Evolutionary conservation across 2,888 invertebrate species (phyloP).

Genomic region (Diaphora mendica): DNA sequence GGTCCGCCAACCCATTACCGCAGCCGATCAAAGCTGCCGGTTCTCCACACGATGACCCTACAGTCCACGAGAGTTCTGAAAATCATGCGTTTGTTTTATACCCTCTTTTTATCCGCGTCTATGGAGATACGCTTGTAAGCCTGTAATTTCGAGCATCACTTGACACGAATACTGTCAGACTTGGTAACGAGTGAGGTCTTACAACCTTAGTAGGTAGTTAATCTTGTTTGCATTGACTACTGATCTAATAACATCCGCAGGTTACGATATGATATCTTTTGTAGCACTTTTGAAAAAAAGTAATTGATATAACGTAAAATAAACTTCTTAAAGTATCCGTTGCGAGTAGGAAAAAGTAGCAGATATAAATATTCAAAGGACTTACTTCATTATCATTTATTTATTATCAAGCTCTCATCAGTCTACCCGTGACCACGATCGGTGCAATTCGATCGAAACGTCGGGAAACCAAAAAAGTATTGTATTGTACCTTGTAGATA

Average conservation of each 20-base stretch:
- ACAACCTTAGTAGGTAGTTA: slow-evolving; percentile 39
- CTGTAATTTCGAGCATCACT: slow-evolving; percentile 46
- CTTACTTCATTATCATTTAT: neutral
- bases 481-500: no score
- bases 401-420: no score
- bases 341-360: neutral
- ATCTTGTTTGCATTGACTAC: slow-evolving; percentile 51
- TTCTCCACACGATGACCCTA: slow-evolving; percentile 67
- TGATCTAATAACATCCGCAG: slow-evolving; percentile 64
- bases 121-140: slow-evolving; percentile 31
- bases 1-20: slow-evolving; percentile 72
- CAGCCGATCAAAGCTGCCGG: slow-evolving; percentile 76
- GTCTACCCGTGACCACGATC: no score
- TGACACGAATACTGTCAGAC: slow-evolving; percentile 30
- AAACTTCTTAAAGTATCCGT: neutral
- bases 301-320: slow-evolving; percentile 33
- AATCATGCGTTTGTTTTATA: slow-evolving; percentile 69
- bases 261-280: slow-evolving; percentile 30
- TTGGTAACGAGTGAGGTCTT: slow-evolving; percentile 28
- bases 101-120: slow-evolving; percentile 44
- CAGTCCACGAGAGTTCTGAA: slow-evolving; percentile 60
- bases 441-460: no score
- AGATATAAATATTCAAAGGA: neutral
- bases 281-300: slow-evolving; percentile 47
- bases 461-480: no score